Evolutionary conservation across 2,797 vertebrate genomes (phyloP), one percentile per base, ranked within the genome.

Genomic region (Leptatherina wallacei): DNA sequence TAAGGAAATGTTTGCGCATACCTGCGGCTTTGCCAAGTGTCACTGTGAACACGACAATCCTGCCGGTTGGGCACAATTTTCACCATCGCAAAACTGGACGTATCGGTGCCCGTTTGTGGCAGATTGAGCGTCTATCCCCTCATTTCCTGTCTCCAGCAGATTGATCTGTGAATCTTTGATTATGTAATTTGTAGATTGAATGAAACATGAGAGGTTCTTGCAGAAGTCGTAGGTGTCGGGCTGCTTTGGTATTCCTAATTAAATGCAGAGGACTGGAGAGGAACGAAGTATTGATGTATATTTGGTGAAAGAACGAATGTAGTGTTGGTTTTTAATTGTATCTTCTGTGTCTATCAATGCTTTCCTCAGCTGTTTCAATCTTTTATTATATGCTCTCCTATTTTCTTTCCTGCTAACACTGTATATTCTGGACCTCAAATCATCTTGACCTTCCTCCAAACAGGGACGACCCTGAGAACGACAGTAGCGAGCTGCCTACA

Each of bases 391-490:
- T 10, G 11, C 42, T 47, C 9, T 24, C 29, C 36, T 44, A 2
- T 38, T 44, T 44, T 44, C 42, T 44, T 16, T 44, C 18, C 14
- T 42, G 4, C 14, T 20, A 44, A 44, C 42, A 20, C 42, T 20
- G 13, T 12, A 44, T 20, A 44, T 68, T 61, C 44, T 61, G 3
- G 14, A 9, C 30, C 11, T 68, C 10, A 63, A 57, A 13, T n/a
- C 4, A 27, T 61, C 4, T 24, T 38, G 27, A 0, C 47, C 8
- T 24, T 13, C 56, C 54, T 68, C 47, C 16, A 0, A 20, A 3
- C 78, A 99, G 98, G 93, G 97, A 99, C 74, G 98, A 99, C 92
- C 96, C 97, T 56, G 98, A 99, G 89, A 99, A 98, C 1, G 98
- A 99, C 85, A 96, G 95, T 92, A 99, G 97, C 60, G 98, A 99